Conservation (phyloP, 2,888 invertebrate genomes). For the Sialis lutaria region DNA sequence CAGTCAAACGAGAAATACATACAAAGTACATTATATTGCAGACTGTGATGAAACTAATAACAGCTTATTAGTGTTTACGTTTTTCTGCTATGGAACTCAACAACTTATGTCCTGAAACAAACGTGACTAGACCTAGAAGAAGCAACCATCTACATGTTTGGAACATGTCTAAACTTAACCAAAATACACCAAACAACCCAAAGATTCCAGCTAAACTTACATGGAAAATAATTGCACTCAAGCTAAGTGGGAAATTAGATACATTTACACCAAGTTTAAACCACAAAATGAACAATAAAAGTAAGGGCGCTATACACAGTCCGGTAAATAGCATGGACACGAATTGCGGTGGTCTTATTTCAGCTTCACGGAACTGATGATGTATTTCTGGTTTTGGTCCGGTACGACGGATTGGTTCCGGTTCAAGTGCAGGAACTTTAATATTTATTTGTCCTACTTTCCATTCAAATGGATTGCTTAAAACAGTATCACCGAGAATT, state of each 20-base stretch:
- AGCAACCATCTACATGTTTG: constrained; percentile 79
- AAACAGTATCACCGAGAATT: constrained; percentile 79
- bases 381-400: constrained; percentile 39
- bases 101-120: constrained; percentile 83
- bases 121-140: constrained; percentile 72
- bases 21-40: too few relatives aligned
- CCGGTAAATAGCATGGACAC: constrained; percentile 85
- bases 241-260: constrained; percentile 56
- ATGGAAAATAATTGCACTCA: constrained; percentile 81
- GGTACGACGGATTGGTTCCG: constrained; percentile 18
- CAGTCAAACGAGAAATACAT: too few relatives aligned
- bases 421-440: constrained; percentile 34
- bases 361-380: constrained; percentile 83
- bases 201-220: constrained; percentile 76
- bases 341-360: constrained; percentile 72
- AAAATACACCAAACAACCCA: constrained; percentile 75
- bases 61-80: constrained; percentile 5
- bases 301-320: constrained; percentile 63
- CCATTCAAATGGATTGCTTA: constrained; percentile 85
- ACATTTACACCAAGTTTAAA: constrained; percentile 72
- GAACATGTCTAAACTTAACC: constrained; percentile 93
- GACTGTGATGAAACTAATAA: too few relatives aligned
- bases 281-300: constrained; percentile 76
- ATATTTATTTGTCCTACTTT: constrained; percentile 58
- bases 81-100: constrained; percentile 57